Conservation (phyloP, 2,797 vertebrate genomes). For the Tragelaphus eurycerus region DNA sequence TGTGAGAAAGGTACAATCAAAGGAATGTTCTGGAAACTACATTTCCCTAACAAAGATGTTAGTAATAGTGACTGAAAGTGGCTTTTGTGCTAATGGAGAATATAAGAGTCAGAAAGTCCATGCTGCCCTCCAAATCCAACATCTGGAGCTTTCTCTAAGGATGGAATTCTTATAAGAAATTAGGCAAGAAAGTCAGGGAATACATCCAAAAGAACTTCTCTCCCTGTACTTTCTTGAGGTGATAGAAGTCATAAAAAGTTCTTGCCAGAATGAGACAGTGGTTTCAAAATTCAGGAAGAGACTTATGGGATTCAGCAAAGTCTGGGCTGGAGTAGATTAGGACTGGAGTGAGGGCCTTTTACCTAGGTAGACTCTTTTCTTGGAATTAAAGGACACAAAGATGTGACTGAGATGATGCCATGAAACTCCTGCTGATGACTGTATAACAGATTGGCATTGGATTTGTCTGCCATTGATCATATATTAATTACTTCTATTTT, state of each 20-base stretch:
- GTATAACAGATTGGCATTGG: not conserved
- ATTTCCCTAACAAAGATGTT: not conserved
- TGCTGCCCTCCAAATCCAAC: not conserved
- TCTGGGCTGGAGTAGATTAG: not conserved
- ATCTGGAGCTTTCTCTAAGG: not conserved
- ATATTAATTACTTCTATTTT: not conserved
- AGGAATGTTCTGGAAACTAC: not conserved
- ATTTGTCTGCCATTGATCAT: not conserved
- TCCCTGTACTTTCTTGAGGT: not conserved
- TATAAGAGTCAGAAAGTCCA: fast-evolving
- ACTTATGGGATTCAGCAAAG: not conserved
- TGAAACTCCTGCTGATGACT: not conserved
- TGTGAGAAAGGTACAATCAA: not conserved
- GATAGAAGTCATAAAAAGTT: not conserved
- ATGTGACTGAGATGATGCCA: not conserved
- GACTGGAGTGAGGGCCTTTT: not conserved
- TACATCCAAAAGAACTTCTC: not conserved
- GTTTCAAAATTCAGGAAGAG: not conserved
- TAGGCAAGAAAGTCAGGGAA: not conserved
- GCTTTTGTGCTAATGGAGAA: not conserved
- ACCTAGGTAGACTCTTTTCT: not conserved
- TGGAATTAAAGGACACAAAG: not conserved
- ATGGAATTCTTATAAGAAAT: not conserved
- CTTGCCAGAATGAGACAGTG: not conserved
- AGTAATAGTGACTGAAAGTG: not conserved